These are phyloP conservation scores for Caenorhabditis briggsae DNA, from an alignment of 1,140 invertebrate genomes.

Conservation along the genomic window DNA sequence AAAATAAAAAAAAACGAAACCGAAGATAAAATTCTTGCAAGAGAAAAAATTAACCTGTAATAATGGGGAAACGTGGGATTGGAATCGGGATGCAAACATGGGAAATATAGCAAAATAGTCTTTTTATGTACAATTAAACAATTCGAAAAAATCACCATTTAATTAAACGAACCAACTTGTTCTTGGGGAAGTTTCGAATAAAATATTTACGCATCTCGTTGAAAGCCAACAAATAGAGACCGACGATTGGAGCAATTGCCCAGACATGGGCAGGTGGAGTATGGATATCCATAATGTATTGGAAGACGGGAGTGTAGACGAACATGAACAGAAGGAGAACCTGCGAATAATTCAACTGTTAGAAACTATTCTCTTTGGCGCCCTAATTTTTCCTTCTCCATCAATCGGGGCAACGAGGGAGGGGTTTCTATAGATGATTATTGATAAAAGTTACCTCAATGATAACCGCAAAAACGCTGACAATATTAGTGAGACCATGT, in stretches of 20 bases:
- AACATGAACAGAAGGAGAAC: conserved; percentile 76
- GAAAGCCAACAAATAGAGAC: conserved; percentile 67
- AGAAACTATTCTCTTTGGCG: too few species aligned
- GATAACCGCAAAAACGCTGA: conserved; percentile 75
- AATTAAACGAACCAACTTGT: conserved; percentile 70
- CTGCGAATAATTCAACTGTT: conserved; percentile 15
- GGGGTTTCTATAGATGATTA: background rate
- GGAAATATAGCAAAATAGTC: background rate
- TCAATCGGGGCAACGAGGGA: too few species aligned
- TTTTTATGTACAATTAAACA: conserved; percentile 13
- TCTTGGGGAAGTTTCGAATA: conserved; percentile 72
- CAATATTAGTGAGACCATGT: conserved; percentile 76
- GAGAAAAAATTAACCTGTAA: conserved; percentile 11
- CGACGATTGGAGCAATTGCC: conserved; percentile 65
- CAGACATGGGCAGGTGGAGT: conserved; percentile 65
- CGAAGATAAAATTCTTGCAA: conserved; percentile 10
- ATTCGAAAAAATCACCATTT: conserved; percentile 68
- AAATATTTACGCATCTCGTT: conserved; percentile 68
- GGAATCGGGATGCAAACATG: conserved; percentile 34
- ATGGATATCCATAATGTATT: conserved; percentile 77
- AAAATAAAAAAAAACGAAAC: background rate
- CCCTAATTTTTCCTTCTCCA: too few species aligned
- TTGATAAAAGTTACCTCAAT: conserved; percentile 68
- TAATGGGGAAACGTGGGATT: background rate
- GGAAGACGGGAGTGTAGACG: conserved; percentile 75